Evolutionary conservation across 2,797 vertebrate species (phyloP).

Genomic region (Oryzias sinensis): DNA sequence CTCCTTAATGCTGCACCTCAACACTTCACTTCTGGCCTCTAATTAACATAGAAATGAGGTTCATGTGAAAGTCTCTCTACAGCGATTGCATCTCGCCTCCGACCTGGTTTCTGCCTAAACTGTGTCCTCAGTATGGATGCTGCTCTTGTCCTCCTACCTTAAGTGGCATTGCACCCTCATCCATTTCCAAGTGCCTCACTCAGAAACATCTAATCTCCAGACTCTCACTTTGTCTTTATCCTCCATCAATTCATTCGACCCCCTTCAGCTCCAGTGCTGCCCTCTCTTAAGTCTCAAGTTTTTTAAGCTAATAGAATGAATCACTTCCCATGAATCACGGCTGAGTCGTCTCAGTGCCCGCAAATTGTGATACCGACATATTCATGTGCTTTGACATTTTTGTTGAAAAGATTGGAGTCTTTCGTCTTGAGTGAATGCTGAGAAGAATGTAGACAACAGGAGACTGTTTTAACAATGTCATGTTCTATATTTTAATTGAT

Average conservation of each 20-base stretch:
- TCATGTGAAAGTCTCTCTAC: conserved; percentile 72
- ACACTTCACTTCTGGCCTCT: conserved; percentile 48
- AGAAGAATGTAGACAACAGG: too few relatives aligned
- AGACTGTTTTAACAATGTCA: too few relatives aligned
- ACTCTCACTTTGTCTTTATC: conserved; percentile 8
- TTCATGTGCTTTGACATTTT: neutral
- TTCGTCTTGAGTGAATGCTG: too few relatives aligned
- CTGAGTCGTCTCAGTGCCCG: conserved; percentile 3
- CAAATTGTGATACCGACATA: neutral
- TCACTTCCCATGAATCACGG: conserved; percentile 9
- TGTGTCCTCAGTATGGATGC: neutral
- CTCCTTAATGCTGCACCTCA: conserved; percentile 18
- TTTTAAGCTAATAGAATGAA: conserved; percentile 24
- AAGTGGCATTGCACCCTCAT: conserved; percentile 9
- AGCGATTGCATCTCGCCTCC: conserved; percentile 36
- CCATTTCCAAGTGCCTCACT: conserved; percentile 33
- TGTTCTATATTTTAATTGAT: too few relatives aligned
- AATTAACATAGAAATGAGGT: conserved; percentile 82
- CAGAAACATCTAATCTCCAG: conserved; percentile 29
- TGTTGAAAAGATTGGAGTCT: neutral
- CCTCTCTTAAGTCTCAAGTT: conserved; percentile 8
- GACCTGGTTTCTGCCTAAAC: conserved; percentile 1
- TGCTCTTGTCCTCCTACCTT: conserved; percentile 18
- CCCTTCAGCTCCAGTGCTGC: conserved; percentile 25
- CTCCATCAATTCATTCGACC: conserved; percentile 29